Percentiles rank a stretch among this genome's conserved stretches.
These are phyloP conservation scores for Poecilobothrus nobilitatus DNA, from an alignment of 2,888 invertebrate genomes.

Conservation along the genomic window DNA sequence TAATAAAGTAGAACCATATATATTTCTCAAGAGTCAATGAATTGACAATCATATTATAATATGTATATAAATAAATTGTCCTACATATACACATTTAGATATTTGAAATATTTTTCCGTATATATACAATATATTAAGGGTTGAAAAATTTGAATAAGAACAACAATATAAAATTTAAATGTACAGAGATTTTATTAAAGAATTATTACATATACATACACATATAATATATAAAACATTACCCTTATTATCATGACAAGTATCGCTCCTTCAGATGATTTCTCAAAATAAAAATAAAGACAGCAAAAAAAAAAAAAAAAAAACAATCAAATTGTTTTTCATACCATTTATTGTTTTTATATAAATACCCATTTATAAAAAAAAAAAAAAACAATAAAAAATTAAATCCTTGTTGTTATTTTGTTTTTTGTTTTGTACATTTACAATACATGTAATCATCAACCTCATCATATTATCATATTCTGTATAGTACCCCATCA, in stretches of 20 bases:
- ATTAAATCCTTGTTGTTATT: too few relatives aligned
- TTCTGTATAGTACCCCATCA: not conserved
- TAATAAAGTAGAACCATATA: not conserved
- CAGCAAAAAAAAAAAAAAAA: too few relatives aligned
- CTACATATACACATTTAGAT: not conserved
- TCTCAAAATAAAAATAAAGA: not conserved
- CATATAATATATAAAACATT: not conserved
- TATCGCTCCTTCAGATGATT: not conserved
- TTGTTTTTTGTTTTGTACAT: not conserved
- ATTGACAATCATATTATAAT: not conserved
- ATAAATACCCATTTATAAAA: not conserved
- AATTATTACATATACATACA: not conserved
- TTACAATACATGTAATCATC: constrained; percentile 2
- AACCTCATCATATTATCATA: not conserved
- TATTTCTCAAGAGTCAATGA: not conserved
- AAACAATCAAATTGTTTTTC: not conserved
- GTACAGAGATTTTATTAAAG: not conserved
- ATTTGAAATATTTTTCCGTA: too few relatives aligned
- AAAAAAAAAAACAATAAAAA: not conserved
- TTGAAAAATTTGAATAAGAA: not conserved
- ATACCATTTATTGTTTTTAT: not conserved
- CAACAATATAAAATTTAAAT: not conserved
- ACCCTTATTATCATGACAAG: constrained; percentile 6
- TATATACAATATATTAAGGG: not conserved
- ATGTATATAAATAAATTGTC: not conserved